Evolutionary conservation across 2,888 invertebrate genomes (phyloP).

Genomic region (Sinohyriopsis cumingii): DNA sequence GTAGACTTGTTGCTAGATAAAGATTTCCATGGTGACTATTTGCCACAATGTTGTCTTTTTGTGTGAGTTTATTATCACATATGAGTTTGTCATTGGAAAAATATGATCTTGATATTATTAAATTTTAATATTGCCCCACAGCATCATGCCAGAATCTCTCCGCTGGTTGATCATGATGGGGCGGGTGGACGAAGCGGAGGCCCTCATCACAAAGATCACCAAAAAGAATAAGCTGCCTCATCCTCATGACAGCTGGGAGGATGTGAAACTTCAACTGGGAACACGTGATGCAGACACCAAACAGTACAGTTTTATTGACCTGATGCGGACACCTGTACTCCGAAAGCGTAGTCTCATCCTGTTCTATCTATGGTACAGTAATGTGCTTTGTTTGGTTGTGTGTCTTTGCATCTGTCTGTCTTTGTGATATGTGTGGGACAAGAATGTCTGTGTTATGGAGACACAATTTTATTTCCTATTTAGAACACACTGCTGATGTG

Average conservation of each 20-base stretch:
- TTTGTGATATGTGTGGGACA: too few relatives aligned
- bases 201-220: conserved; percentile 43
- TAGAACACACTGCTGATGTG: too few relatives aligned
- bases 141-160: conserved; percentile 65
- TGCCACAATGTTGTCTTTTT: background rate
- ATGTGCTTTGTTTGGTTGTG: background rate
- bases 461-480: too few relatives aligned
- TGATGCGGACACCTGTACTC: conserved; percentile 58
- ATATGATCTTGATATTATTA: background rate
- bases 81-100: too few relatives aligned
- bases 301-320: conserved; percentile 50
- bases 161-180: conserved; percentile 62
- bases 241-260: conserved; percentile 42
- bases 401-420: too few relatives aligned
- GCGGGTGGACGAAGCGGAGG: conserved; percentile 45
- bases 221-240: conserved; percentile 49
- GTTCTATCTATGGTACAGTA: conserved; percentile 65
- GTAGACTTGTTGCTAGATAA: too few relatives aligned
- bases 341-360: conserved; percentile 61
- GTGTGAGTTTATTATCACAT: too few relatives aligned
- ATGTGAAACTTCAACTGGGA: conserved; percentile 37
- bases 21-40: too few relatives aligned
- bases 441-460: too few relatives aligned
- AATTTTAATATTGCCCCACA: conserved; percentile 20
- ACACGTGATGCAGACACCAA: conserved; percentile 16